Conservation (phyloP, 1,140 invertebrate species). For the Meloidogyne floridensis region DNA sequence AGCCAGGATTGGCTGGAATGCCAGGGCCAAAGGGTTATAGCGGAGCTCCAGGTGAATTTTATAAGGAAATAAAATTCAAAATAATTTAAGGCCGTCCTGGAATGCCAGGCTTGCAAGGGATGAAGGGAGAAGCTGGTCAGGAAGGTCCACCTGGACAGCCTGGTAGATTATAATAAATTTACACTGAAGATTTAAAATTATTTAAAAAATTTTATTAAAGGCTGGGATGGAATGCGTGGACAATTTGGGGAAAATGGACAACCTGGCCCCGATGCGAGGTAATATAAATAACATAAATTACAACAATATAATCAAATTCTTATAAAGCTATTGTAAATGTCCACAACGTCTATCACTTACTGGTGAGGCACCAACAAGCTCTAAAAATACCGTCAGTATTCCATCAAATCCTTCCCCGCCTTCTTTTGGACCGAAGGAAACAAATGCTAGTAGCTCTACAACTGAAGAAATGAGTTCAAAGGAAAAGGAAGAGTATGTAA, state of each 20-base stretch:
- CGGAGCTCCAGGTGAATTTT: slow-evolving; percentile 12
- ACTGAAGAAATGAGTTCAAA: not conserved
- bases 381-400: not conserved
- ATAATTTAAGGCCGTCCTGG: slow-evolving; percentile 15
- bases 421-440: not conserved
- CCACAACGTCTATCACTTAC: not conserved
- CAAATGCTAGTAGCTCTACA: not conserved
- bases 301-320: not conserved
- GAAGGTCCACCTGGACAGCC: not conserved
- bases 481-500: not conserved
- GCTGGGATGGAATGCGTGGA: slow-evolving; percentile 19
- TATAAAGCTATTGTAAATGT: slow-evolving; percentile 16
- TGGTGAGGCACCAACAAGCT: not conserved
- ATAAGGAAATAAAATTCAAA: not conserved
- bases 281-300: not conserved
- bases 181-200: not conserved
- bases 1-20: slow-evolving; percentile 11
- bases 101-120: not conserved
- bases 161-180: not conserved
- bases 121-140: not conserved
- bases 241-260: slow-evolving; percentile 11
- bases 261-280: slow-evolving; percentile 17
- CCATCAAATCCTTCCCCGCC: not conserved
- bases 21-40: slow-evolving; percentile 19
- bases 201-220: not conserved